These are phyloP conservation scores for Macroteleia sp. DNA, from an alignment of 2,888 invertebrate genomes.

Conservation along the genomic window DNA sequence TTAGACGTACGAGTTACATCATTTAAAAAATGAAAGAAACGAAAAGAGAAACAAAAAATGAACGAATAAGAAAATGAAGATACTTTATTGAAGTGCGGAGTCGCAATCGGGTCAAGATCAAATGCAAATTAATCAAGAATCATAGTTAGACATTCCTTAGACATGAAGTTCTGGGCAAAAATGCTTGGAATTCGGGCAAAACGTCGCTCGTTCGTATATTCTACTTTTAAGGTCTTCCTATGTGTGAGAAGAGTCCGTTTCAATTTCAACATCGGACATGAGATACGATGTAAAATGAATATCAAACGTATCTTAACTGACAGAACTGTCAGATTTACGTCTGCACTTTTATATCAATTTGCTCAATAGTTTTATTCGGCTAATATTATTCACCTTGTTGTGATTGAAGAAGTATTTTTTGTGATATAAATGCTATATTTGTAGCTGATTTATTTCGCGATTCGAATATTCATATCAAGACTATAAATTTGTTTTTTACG, in stretches of 20 bases:
- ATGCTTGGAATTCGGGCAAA: conserved; percentile 80
- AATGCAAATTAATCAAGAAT: conserved; percentile 67
- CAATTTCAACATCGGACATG: conserved; percentile 50
- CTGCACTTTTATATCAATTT: conserved; percentile 35
- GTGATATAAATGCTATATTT: conserved; percentile 23
- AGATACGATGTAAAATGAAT: conserved; percentile 19
- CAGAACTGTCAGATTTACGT: conserved; percentile 43
- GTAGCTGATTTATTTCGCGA: neutral
- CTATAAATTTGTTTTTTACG: too few species aligned
- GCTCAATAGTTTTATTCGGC: conserved; percentile 46
- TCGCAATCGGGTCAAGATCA: conserved; percentile 45
- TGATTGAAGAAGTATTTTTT: conserved; percentile 35
- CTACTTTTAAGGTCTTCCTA: conserved; percentile 80
- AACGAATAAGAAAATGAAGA: too few species aligned
- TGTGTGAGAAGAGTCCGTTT: conserved; percentile 73
- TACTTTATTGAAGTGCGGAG: conserved; percentile 20
- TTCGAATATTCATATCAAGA: conserved; percentile 3
- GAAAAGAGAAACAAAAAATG: neutral
- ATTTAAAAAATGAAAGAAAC: neutral
- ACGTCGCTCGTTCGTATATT: conserved; percentile 73
- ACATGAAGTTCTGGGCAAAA: conserved; percentile 72
- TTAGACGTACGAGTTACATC: neutral
- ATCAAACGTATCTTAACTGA: conserved; percentile 33
- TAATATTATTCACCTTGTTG: conserved; percentile 7
- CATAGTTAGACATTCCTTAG: conserved; percentile 80